Evolutionary conservation across 2,888 invertebrate species (phyloP).

Genomic region (Fabriciana adippe): DNA sequence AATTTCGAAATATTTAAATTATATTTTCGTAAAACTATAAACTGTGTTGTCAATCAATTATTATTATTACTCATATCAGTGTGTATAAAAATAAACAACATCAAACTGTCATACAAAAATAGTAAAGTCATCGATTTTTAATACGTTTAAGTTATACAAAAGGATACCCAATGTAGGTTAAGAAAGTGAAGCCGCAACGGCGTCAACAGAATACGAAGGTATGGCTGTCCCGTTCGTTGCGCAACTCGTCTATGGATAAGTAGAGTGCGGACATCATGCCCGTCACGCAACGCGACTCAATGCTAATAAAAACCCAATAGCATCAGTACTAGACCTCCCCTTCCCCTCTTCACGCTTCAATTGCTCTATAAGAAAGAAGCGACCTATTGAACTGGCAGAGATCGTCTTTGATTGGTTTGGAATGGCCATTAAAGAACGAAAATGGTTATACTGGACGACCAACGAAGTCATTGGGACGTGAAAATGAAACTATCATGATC

Average conservation of each 20-base stretch:
- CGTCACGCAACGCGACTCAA: conserved; percentile 60
- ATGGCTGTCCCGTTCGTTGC: conserved; percentile 61
- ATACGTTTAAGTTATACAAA: neutral
- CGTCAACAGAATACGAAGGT: conserved; percentile 68
- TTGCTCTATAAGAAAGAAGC: conserved; percentile 46
- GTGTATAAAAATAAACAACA: too few relatives aligned
- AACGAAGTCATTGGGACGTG: conserved; percentile 69
- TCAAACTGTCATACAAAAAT: too few relatives aligned
- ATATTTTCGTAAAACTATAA: too few relatives aligned
- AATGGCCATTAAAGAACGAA: conserved; percentile 56
- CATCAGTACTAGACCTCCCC: conserved; percentile 52
- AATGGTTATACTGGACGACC: conserved; percentile 64
- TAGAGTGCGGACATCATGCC: conserved; percentile 54
- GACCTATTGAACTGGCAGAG: conserved; percentile 59
- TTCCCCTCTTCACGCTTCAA: conserved; percentile 41
- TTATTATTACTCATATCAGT: too few relatives aligned
- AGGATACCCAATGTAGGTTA: conserved; percentile 55
- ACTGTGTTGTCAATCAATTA: too few relatives aligned
- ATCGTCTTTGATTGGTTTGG: conserved; percentile 54
- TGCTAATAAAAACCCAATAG: conserved; percentile 54
- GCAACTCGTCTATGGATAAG: conserved; percentile 65
- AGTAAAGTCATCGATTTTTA: neutral
- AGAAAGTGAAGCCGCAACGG: conserved; percentile 70
- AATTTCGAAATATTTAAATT: too few relatives aligned
- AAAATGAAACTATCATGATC: conserved; percentile 75